Evolutionary conservation across 2,888 invertebrate genomes (phyloP).

Genomic region (Tortrix viridana): DNA sequence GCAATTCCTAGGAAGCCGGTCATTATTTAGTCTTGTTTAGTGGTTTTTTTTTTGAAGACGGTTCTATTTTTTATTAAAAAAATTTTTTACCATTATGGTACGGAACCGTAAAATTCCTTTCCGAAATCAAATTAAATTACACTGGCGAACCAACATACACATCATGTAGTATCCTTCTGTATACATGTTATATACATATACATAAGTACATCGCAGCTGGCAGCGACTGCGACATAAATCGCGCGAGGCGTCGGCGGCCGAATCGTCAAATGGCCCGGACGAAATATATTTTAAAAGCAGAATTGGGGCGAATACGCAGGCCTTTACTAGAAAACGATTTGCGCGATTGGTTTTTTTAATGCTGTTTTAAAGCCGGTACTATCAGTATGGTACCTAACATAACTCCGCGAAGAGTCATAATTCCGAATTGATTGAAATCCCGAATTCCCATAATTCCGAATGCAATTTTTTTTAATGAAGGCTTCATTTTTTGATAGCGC

Average conservation of each 20-base stretch:
- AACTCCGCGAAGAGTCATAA: too few species aligned
- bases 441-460: too few species aligned
- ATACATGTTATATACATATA: background rate
- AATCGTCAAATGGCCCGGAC: slow-evolving; percentile 78
- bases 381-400: too few species aligned
- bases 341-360: slow-evolving; percentile 15
- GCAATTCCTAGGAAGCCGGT: too few species aligned
- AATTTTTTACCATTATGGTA: too few species aligned
- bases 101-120: background rate
- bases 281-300: slow-evolving; percentile 57
- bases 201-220: slow-evolving; percentile 30
- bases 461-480: too few species aligned
- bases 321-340: slow-evolving; percentile 23
- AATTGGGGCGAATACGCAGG: slow-evolving; percentile 18
- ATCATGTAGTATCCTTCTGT: background rate
- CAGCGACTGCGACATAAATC: slow-evolving; percentile 68
- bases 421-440: too few species aligned
- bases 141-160: background rate
- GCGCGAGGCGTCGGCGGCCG: slow-evolving; percentile 62
- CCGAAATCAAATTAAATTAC: slow-evolving; percentile 5
- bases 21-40: too few species aligned
- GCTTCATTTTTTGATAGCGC: too few species aligned
- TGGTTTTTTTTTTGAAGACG: too few species aligned
- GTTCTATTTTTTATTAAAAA: too few species aligned
- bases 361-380: background rate